These are phyloP conservation scores for Ganaspis sp. DNA, from an alignment of 1,140 invertebrate species.

Conservation along the genomic window DNA sequence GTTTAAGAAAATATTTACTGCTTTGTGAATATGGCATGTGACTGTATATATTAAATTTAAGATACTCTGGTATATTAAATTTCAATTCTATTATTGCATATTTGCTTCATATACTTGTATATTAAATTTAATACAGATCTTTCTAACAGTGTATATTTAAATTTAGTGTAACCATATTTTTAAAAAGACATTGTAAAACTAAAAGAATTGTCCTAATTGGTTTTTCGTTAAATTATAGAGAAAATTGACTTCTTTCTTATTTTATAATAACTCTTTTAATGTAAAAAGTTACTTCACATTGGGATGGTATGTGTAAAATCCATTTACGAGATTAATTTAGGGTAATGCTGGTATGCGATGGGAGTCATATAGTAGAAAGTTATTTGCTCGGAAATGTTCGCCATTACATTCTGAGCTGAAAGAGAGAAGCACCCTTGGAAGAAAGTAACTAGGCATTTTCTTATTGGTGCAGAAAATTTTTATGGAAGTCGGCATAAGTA, in stretches of 20 bases:
- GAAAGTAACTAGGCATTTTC: slow-evolving; percentile 31
- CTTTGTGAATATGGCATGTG: too few relatives aligned
- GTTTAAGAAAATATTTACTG: too few relatives aligned
- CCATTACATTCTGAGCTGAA: slow-evolving; percentile 35
- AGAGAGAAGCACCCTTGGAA: slow-evolving; percentile 30
- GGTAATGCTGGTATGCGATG: slow-evolving; percentile 18
- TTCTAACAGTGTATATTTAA: too few relatives aligned
- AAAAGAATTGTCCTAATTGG: too few relatives aligned
- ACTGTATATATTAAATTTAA: too few relatives aligned
- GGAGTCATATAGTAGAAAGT: slow-evolving; percentile 26
- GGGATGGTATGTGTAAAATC: not conserved
- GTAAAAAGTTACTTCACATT: not conserved
- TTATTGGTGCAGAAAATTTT: slow-evolving; percentile 35
- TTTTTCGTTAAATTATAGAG: not conserved
- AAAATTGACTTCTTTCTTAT: not conserved
- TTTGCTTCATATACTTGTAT: too few relatives aligned
- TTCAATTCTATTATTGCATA: too few relatives aligned
- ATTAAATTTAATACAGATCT: too few relatives aligned
- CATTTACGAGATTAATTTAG: slow-evolving; percentile 31
- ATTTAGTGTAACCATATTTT: too few relatives aligned
- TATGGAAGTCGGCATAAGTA: slow-evolving; percentile 12
- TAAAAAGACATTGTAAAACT: too few relatives aligned
- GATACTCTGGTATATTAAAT: too few relatives aligned
- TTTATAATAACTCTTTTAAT: not conserved
- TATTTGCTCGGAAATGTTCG: slow-evolving; percentile 35